These are phyloP conservation scores for Procambarus clarkii DNA, from an alignment of 1,140 invertebrate species.

Conservation along the genomic window DNA sequence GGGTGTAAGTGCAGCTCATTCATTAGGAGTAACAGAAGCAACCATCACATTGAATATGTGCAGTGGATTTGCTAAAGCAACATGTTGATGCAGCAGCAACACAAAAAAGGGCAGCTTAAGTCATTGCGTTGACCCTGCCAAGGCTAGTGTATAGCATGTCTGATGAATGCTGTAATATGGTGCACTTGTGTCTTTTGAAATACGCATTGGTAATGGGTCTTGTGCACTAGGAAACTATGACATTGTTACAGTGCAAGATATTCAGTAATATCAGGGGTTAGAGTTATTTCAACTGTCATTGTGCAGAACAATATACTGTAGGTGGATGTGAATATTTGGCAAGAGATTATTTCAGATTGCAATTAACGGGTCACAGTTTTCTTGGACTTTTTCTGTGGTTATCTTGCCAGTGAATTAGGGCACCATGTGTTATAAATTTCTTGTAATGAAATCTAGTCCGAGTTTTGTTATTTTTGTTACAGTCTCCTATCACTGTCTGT, in stretches of 20 bases:
- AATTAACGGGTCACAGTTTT: slow-evolving; percentile 64
- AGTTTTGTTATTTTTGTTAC: slow-evolving; percentile 65
- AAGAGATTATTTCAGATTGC: slow-evolving; percentile 58
- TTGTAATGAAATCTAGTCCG: slow-evolving; percentile 68
- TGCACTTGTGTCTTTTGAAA: slow-evolving; percentile 25
- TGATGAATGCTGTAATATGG: slow-evolving; percentile 21
- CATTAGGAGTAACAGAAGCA: slow-evolving; percentile 37
- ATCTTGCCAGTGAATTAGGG: slow-evolving; percentile 66
- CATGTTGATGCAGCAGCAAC: slow-evolving; percentile 34
- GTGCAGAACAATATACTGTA: slow-evolving; percentile 24
- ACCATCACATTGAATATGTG: slow-evolving; percentile 39
- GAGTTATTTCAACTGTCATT: slow-evolving; percentile 24
- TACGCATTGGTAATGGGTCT: slow-evolving; percentile 30
- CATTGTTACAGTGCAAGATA: slow-evolving; percentile 42
- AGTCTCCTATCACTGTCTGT: slow-evolving; percentile 55
- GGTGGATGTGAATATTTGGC: slow-evolving; percentile 33
- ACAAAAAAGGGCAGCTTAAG: slow-evolving; percentile 54
- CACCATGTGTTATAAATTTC: slow-evolving; percentile 55
- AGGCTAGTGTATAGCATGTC: slow-evolving; percentile 28
- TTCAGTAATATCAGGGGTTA: slow-evolving; percentile 10
- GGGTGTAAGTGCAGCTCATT: slow-evolving; percentile 32
- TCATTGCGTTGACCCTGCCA: slow-evolving; percentile 51
- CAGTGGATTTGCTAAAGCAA: slow-evolving; percentile 12
- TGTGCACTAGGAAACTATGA: slow-evolving; percentile 26
- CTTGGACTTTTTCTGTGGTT: slow-evolving; percentile 62